Percentiles rank a stretch among this genome's conserved stretches.
Evolutionary conservation across 2,113 vertebrate genomes (phyloP).

Genomic region (Ailuropoda melanoleuca): DNA sequence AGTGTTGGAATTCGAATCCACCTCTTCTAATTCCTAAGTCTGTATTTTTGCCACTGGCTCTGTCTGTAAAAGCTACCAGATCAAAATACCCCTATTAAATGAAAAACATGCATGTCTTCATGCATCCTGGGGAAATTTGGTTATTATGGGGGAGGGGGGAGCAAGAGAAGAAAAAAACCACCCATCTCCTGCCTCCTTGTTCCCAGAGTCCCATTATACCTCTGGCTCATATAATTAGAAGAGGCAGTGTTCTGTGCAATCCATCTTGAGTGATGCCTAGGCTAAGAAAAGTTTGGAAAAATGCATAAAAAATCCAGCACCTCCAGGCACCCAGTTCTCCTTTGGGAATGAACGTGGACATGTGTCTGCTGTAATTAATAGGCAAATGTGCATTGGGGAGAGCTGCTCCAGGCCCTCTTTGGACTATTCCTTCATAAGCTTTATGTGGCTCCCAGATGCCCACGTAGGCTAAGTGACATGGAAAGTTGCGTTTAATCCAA

Average conservation of each 20-base stretch:
- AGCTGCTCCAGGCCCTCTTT: not conserved
- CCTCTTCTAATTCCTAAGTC: not conserved
- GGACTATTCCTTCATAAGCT: not conserved
- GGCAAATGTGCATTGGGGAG: not conserved
- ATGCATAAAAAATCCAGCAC: not conserved
- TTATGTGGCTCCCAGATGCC: not conserved
- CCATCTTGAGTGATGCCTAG: not conserved
- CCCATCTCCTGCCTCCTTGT: not conserved
- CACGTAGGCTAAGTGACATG: accelerated
- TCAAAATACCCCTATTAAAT: not conserved
- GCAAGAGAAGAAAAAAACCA: not conserved
- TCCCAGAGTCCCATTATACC: not conserved
- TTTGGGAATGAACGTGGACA: not conserved
- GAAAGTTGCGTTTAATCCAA: not conserved
- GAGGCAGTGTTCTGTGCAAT: not conserved
- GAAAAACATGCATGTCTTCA: not conserved
- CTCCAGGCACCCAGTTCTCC: not conserved
- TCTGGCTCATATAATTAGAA: not conserved
- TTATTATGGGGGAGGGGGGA: not conserved
- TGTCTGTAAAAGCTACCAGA: not conserved
- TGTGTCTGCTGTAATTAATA: not conserved
- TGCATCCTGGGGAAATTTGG: not conserved
- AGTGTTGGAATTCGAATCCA: not conserved
- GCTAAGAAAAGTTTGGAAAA: not conserved
- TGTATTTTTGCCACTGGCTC: not conserved